Conservation (phyloP, 2,797 vertebrate species). For the Margarornis squamiger region DNA sequence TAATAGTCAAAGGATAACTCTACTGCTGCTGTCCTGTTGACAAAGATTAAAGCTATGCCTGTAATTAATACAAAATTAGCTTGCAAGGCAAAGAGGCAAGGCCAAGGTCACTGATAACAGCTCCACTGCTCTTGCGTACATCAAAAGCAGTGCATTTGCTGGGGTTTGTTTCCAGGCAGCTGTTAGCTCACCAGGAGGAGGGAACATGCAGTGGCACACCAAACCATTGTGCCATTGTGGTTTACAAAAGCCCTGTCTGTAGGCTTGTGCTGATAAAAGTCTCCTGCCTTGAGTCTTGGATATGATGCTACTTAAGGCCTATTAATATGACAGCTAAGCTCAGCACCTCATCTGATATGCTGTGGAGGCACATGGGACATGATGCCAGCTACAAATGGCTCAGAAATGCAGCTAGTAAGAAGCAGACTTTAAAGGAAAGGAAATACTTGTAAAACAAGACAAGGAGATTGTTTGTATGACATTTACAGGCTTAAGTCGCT, state of each 20-base stretch:
- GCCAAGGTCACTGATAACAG: neutral
- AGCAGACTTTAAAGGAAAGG: neutral
- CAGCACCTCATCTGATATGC: neutral
- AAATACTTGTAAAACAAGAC: neutral
- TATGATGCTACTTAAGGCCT: neutral
- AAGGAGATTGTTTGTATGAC: neutral
- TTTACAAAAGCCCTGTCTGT: neutral
- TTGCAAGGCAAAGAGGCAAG: neutral
- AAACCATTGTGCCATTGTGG: rapidly evolving
- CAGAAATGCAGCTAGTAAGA: neutral
- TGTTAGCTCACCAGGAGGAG: neutral
- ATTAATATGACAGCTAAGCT: neutral
- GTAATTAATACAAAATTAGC: slow-evolving; percentile 17
- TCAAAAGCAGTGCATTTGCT: neutral
- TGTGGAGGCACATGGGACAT: rapidly evolving
- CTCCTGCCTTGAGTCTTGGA: neutral
- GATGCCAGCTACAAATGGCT: neutral
- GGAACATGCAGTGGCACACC: neutral
- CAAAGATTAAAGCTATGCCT: neutral
- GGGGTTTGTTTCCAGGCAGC: neutral
- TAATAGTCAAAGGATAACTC: neutral
- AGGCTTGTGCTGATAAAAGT: neutral
- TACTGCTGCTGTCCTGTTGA: neutral
- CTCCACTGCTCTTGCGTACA: rapidly evolving
- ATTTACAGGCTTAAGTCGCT: neutral